phyloP scores from a whole-genome alignment of 1,140 invertebrate genomes.

The Nephila pilipes region DNA sequence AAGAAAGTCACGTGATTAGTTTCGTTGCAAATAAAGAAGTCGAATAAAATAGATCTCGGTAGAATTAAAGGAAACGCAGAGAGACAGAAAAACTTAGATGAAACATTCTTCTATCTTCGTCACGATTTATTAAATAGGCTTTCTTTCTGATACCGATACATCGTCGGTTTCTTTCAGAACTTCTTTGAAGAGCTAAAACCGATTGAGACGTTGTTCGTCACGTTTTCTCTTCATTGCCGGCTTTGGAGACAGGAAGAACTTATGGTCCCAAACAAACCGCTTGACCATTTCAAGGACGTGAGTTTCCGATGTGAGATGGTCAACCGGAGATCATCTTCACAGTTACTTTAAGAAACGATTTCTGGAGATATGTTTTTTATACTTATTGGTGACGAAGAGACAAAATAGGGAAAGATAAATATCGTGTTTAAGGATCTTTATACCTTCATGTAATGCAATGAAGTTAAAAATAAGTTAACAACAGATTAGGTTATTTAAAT shows the following conservation, averaged over 20 bases:
- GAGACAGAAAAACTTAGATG: not conserved
- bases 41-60: not conserved
- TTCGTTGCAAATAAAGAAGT: not conserved
- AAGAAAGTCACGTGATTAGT: not conserved
- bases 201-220: slow-evolving; percentile 48
- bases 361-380: not conserved
- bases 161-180: not conserved
- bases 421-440: not conserved
- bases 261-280: slow-evolving; percentile 64
- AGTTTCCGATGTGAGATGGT: slow-evolving; percentile 35
- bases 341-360: slow-evolving; percentile 49
- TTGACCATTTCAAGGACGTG: slow-evolving; percentile 60
- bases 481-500: too few relatives aligned
- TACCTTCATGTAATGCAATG: not conserved
- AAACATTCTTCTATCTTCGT: not conserved
- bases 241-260: slow-evolving; percentile 39
- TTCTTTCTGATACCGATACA: slow-evolving; percentile 3
- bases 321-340: slow-evolving; percentile 44
- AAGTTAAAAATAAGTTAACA: too few relatives aligned
- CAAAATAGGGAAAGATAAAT: not conserved
- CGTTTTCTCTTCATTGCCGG: slow-evolving; percentile 68
- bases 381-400: not conserved
- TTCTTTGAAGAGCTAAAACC: slow-evolving; percentile 23
- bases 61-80: slow-evolving; percentile 21
- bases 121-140: slow-evolving; percentile 50